Conservation (phyloP, 2,113 vertebrate species). For the Natator depressus region DNA sequence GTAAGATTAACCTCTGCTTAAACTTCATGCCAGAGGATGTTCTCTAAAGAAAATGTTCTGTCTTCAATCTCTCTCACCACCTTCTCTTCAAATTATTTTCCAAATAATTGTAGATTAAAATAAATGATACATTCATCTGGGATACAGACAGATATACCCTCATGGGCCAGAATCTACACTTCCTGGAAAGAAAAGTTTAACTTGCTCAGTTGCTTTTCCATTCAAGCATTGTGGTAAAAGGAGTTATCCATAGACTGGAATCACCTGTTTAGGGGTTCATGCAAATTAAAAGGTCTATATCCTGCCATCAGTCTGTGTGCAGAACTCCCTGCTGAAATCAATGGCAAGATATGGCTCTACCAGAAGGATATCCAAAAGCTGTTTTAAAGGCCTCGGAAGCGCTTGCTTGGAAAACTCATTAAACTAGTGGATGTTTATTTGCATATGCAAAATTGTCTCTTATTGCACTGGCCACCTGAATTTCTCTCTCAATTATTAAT, state of each 20-base stretch:
- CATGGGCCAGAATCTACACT: background rate
- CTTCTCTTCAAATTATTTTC: conserved; percentile 28
- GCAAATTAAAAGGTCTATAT: background rate
- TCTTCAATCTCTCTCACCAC: conserved; percentile 1
- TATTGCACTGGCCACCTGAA: background rate
- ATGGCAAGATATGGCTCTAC: fast-evolving
- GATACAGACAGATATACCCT: background rate
- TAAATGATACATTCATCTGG: conserved; percentile 9
- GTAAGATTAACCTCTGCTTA: conserved; percentile 56
- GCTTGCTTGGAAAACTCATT: background rate
- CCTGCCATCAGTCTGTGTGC: background rate
- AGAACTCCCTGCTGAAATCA: background rate
- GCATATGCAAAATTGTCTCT: background rate
- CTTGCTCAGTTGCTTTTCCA: conserved; percentile 31
- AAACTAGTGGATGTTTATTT: background rate
- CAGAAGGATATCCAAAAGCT: background rate
- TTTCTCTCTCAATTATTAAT: background rate
- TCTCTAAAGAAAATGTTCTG: conserved; percentile 38
- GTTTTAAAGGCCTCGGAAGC: background rate
- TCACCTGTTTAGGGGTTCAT: background rate
- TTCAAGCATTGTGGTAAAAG: background rate
- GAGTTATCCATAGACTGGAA: background rate
- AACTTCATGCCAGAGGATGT: conserved; percentile 48
- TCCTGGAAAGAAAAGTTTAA: background rate
- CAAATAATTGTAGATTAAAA: conserved; percentile 49